Percentiles rank a stretch among this genome's conserved stretches.
phyloP scores from a whole-genome alignment of 2,888 invertebrate genomes.

The Petrolisthes manimaculis region DNA sequence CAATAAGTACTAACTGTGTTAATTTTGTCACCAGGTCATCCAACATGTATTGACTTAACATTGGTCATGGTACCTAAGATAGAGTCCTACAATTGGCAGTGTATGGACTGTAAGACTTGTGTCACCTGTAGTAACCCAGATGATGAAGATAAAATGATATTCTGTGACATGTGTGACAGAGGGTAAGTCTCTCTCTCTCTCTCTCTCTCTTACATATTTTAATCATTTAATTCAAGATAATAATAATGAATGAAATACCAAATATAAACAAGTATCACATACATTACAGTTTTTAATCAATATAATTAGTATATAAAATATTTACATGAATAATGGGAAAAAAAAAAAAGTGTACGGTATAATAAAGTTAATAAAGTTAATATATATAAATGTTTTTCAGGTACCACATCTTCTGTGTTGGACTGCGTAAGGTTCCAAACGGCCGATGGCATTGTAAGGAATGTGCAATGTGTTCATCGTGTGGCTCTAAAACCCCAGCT shows the following conservation, averaged over 20 bases:
- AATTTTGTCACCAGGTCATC: constrained; percentile 79
- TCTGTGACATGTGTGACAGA: constrained; percentile 93
- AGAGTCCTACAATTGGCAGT: constrained; percentile 91
- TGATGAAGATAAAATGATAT: constrained; percentile 91
- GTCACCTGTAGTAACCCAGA: constrained; percentile 84
- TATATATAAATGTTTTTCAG: constrained; percentile 68
- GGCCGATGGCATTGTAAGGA: constrained; percentile 92
- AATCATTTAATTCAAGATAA: background rate
- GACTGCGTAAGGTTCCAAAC: constrained; percentile 82
- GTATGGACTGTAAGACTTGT: constrained; percentile 93
- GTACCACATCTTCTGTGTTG: constrained; percentile 92
- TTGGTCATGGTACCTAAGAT: constrained; percentile 86
- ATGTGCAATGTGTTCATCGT: constrained; percentile 78
- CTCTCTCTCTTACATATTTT: background rate
- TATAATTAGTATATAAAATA: background rate
- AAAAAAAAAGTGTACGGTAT: too few relatives aligned
- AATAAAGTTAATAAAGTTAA: too few relatives aligned
- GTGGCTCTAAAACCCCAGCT: constrained; percentile 72
- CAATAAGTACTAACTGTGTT: too few relatives aligned
- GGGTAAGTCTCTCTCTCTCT: constrained; percentile 73
- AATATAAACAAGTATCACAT: background rate
- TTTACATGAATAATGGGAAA: too few relatives aligned
- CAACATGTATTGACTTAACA: constrained; percentile 87
- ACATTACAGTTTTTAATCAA: background rate
- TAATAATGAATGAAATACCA: background rate